Evolutionary conservation across 2,888 invertebrate species (phyloP), one percentile per base, ranked within the genome.

Genomic region (Microplitis deprimator): DNA sequence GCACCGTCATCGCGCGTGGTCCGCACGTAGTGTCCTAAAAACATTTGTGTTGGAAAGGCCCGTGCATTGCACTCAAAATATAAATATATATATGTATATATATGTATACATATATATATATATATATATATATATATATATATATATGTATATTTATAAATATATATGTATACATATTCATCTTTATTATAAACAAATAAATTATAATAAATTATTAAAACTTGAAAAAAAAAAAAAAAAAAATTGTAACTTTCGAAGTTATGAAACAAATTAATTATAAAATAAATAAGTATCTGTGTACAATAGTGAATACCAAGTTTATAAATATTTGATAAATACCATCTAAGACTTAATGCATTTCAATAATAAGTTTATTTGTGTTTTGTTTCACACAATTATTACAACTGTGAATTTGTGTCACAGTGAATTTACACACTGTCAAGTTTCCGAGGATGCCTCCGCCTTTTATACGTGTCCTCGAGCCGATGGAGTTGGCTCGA

Each of bases 1-100:
- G 69, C 73, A 67, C 65, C 41, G 73, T 16, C 50, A 74, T 68
- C 77, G 78, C 81, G 79, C 80, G 79, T 81, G 79, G 78, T 62
- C 77, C 68, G 65, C 70, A 72, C 61, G 64, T 75, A 67, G 76
- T 71, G 70, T 64, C 65, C 71, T 71, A 71, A 77, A 75, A 77
- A 73, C 69, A 68, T 73, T 65, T 20, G 73, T 50, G 65, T 41
- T 62, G 73, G 29, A 73, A 41, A 77, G 73, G 75, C 76, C 77
- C 75, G 75, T 77, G 74, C 16, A 71, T 77, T 29, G 38, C 72
- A 61, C 16, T 62, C 65, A 6, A 29, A 38, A 39, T 6, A 71
- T 61, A 71, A 7, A 29, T 60, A 29, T 40, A 64, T 64, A 64
- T 20, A 20, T 2, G 1, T 20, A 20, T 20, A 20, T 20, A 20